Base-by-base conservation (phyloP, 2,888 invertebrate genomes). In the Drosophila birchii region DNA sequence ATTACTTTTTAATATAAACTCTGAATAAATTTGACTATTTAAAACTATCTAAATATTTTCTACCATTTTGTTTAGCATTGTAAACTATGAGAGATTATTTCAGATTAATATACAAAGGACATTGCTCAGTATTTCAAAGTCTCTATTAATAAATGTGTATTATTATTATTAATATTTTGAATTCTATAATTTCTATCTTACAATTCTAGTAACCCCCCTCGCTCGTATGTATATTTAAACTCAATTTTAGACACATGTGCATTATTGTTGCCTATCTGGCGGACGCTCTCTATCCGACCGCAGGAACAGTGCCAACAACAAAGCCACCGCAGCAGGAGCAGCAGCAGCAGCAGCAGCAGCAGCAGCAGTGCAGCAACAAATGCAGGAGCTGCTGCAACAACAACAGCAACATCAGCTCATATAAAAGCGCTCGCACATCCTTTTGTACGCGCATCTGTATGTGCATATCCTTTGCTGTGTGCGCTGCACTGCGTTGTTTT, bases 191-290 rank as follows among this genome's bases (percentile, higher is more conserved):
- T 23, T 45, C 8, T 18, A 57, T 4, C 26, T 26, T 4, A 26
- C 26, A 66, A 66, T 39, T 47, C 5, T 23, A 44, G 9, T 1
- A n/a, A 1, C 69, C 14, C 11, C 76, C 60, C 82, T 49, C 61
- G 60, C 43, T 11, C 71, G 76, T 75, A 72, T 90, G 81, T 88
- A 86, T 84, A 86, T 88, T 83, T 78, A 88, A 84, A 88, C 86
- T 79, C 84, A 86, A 90, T 90, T 86, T 80, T 83, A 81, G 84
- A 76, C 78, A 84, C 78, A 88, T 90, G 80, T 89, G 88, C 88
- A 81, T 89, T 89, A 89, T 89, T 84, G 86, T 81, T 89, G 81
- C 78, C 79, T 83, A 86, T 86, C 84, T 79, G 88, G 81, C 75
- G 86, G 78, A 80, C 78, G 89, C 78, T 84, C 78, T 85, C 80